These are phyloP conservation scores for Apotomis capreana DNA, from an alignment of 2,888 invertebrate genomes.

Conservation along the genomic window DNA sequence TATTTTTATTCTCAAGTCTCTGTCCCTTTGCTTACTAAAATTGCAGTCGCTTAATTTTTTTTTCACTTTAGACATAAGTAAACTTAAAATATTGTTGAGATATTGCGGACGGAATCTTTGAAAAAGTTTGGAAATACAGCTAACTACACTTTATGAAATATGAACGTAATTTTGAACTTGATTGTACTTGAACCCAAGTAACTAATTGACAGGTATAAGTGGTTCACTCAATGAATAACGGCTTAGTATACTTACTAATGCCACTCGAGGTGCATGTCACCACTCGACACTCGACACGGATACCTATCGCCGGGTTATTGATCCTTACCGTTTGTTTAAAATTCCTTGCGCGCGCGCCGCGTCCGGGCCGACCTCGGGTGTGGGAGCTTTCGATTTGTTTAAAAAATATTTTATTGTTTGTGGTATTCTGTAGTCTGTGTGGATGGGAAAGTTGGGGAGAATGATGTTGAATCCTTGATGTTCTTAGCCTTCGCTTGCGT, in stretches of 20 bases:
- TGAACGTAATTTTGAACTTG: too few species aligned
- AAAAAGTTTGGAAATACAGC: too few species aligned
- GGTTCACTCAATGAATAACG: constrained; percentile 27
- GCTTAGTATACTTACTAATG: constrained; percentile 17
- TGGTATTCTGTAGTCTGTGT: constrained; percentile 25
- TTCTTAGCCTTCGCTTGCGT: too few species aligned
- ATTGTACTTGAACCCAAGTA: neutral
- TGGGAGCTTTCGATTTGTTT: constrained; percentile 40
- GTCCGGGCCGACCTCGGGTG: constrained; percentile 46
- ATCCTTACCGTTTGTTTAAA: constrained; percentile 60
- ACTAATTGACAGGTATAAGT: constrained; percentile 11
- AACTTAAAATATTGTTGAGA: too few species aligned
- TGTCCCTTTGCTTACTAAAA: too few species aligned
- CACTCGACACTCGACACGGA: constrained; percentile 60
- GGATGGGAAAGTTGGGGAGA: neutral
- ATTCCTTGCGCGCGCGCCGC: constrained; percentile 62
- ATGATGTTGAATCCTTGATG: neutral
- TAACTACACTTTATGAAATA: too few species aligned
- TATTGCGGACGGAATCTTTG: too few species aligned
- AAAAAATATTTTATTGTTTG: constrained; percentile 34
- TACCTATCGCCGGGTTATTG: constrained; percentile 68
- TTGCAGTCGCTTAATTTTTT: too few species aligned
- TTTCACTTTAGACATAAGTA: too few species aligned
- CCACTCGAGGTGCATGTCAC: constrained; percentile 45
- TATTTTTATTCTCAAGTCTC: too few species aligned